Evolutionary conservation across 2,113 vertebrate species (phyloP), one percentile per base, ranked within the genome.

Genomic region (Mionectes macconnelli): DNA sequence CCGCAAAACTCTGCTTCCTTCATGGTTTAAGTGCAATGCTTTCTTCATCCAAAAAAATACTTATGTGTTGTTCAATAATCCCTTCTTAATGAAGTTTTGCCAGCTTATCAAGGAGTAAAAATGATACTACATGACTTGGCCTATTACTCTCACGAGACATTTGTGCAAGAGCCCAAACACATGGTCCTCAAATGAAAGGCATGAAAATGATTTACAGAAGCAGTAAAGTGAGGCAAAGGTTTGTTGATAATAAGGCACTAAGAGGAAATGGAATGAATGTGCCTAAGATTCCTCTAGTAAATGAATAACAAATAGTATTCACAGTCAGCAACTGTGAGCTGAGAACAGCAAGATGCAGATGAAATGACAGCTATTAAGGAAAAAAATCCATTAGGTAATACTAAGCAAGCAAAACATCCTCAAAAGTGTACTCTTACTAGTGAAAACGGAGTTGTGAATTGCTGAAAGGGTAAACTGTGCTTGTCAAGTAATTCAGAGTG

Each of bases 161-260:
- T 76, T 69, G n/a, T 69, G 23, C 78, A 83, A 84, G 69, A 89
- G 40, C 35, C 77, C 23, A 68, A 79, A 63, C 57, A 62, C 28
- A 12, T 24, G 66, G 56, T 9, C 84, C 2, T 0, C 45, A 87
- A 75, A 84, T 31, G 37, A 73, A 85, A 87, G 37, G 39, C 31
- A 53, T 87, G 84, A 76, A 91, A 66, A 85, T 91, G 1, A 87
- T 89, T 85, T 91, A 80, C 57, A 85, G 93, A 62, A 94, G 70
- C 62, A 72, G 66, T 4, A 3, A 89, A 72, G 70, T 4, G 4
- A 89, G 74, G 74, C 69, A 73, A 89, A 91, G 50, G 84, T 82
- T 90, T 87, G 53, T 73, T 91, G 93, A 96, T 87, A 94, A 95
- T 60, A 78, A 94, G 89, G 59, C 70, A 85, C 30, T 33, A 52